Base-by-base conservation (phyloP, 2,797 vertebrate species). In the Melanotaenia pygmaea region DNA sequence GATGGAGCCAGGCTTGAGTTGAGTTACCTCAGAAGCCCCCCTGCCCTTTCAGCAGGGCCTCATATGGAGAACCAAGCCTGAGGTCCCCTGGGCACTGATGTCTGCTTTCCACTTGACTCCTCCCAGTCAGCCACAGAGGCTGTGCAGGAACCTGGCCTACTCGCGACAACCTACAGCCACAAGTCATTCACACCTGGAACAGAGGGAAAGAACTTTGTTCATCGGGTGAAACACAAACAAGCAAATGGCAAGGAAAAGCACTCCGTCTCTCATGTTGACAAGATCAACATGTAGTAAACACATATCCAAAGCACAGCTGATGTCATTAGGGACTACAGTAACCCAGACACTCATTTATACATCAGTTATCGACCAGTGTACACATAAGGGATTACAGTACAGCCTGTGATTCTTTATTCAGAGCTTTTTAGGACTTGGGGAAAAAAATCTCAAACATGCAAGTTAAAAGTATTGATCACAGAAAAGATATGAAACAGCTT, bases 41-140 rank as follows among this genome's bases (percentile, higher is more conserved):
- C 91, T 93, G 93, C 92, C 93, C 93, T 92, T 92, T 93, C 88
- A 93, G 91, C 92, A 91, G 91, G 93, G 92, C 93, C 91, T 93
- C 92, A 94, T 94, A 89, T 91, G 92, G 92, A 91, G 89, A 89
- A 92, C 87, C 91, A 90, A 91, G 89, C 89, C 90, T 90, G 76
- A 26, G 83, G 89, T 92, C 91, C 90, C 90, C 91, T 90, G 92
- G 91, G 92, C 89, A 86, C 88, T 89, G 89, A 90, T 90, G 90
- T 92, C 89, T 91, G 91, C 89, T 90, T 82, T 86, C 91, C 89
- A 79, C 89, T 90, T 56, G 75, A 89, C 89, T 92, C 91, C 90
- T 90, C 89, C 89, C 89, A 89, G 87, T 89, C 90, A 93, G 90
- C 91, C 91, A 79, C 84, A 66, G 86, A 90, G 92, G 92, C 91